Evolutionary conservation across 1,140 invertebrate species (phyloP).

Genomic region (Andrena cerasifolii): DNA sequence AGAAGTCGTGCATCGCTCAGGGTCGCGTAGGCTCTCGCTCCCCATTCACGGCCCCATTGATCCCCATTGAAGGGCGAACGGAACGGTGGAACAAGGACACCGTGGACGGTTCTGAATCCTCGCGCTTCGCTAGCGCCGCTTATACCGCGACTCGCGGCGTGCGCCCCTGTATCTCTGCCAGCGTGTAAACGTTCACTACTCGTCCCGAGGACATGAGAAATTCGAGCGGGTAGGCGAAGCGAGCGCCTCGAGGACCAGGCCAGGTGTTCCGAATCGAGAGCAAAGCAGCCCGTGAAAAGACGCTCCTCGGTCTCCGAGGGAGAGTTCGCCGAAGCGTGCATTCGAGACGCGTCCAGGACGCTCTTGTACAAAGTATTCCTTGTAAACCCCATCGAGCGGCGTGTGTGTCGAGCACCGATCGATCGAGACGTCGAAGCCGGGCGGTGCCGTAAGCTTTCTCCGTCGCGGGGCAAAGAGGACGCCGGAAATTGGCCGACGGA

Average conservation of each 20-base stretch:
- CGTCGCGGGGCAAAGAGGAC: background rate
- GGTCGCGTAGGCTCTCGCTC: no score
- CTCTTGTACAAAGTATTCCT: conserved; percentile 66
- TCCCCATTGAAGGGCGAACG: no score
- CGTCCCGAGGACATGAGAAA: no score
- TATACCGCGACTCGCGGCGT: no score
- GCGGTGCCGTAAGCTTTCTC: background rate
- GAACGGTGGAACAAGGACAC: no score
- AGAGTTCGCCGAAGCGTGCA: conserved; percentile 53
- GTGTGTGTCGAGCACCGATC: conserved; percentile 29
- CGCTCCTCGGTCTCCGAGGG: conserved; percentile 40
- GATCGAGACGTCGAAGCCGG: conserved; percentile 31
- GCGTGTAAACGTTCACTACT: no score
- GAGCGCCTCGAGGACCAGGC: conserved; percentile 30
- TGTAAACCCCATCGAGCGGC: conserved; percentile 38
- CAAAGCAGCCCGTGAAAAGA: conserved; percentile 23
- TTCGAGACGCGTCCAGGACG: conserved; percentile 56
- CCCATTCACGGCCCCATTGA: no score
- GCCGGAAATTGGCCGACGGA: conserved; percentile 23
- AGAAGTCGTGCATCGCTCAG: no score
- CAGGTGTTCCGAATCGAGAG: conserved; percentile 1
- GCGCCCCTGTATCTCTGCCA: no score
- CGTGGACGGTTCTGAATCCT: no score
- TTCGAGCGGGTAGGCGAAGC: no score
- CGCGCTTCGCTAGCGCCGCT: no score